Evolutionary conservation across 1,140 invertebrate species (phyloP), one percentile per base, ranked within the genome.

Genomic region (Drosophila kikkawai): DNA sequence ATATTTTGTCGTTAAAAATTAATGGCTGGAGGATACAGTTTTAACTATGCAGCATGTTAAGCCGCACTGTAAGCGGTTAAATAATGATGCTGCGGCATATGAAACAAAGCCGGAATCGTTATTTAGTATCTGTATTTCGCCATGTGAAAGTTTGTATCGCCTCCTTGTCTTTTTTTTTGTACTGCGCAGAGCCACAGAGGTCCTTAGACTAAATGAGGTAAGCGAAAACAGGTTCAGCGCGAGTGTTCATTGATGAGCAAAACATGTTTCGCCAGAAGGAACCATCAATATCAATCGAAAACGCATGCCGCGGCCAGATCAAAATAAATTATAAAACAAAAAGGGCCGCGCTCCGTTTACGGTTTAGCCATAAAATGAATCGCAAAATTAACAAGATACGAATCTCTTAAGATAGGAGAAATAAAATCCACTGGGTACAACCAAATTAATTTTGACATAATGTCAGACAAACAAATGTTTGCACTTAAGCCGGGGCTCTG

Each of bases 281-380:
- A 76, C 73, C 74, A 76, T 76, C 74, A 76, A 76, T 76, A 76
- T 76, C 74, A 75, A 76, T 76, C 71, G 70, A 66, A 75, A 66
- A 76, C 75, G 60, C 73, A 76, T 75, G 70, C 74, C 70, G 74
- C 74, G 74, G 74, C 70, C 51, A 45, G 70, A 76, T 76, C 74
- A 76, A 76, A 76, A 76, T 76, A 64, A 76, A 76, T 76, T 76
- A 76, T 75, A 76, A 76, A 76, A 76, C 74, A 76, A 75, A 75
- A 75, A 70, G 70, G 60, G 70, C 70, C 74, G 74, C 70, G 37
- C 11, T n/a, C 50, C 41, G 59, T 50, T 66, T 75, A 59, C n/a
- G 73, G 53, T 9, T 75, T 53, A 45, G 60, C 74, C 53, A 76
- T 76, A 75, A 75, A 75, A 75, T 57, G 74, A 74, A 76, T 75